Evolutionary conservation across 2,888 invertebrate genomes (phyloP).

Genomic region (Keiferia lycopersicella): DNA sequence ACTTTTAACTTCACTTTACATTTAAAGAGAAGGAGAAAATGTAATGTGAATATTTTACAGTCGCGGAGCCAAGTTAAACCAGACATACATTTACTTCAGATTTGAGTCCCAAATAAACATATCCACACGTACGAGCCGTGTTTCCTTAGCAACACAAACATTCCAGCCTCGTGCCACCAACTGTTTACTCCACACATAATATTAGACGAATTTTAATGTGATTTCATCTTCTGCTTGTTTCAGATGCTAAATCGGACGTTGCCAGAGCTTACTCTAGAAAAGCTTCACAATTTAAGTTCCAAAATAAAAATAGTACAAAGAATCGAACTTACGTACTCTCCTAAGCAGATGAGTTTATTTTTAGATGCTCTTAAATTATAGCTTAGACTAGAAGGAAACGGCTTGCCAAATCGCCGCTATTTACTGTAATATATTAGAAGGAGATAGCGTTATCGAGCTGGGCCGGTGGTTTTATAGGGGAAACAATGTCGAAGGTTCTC

Average conservation of each 20-base stretch:
- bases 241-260: conserved; percentile 80
- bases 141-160: conserved; percentile 24
- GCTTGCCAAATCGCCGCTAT: conserved; percentile 53
- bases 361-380: conserved; percentile 41
- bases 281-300: conserved; percentile 40
- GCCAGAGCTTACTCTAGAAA: conserved; percentile 53
- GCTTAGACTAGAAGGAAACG: conserved; percentile 37
- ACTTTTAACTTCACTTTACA: conserved; percentile 8
- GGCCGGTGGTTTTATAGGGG: conserved; percentile 58
- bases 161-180: background rate
- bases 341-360: conserved; percentile 43
- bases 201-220: conserved; percentile 15
- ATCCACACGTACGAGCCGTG: conserved; percentile 5
- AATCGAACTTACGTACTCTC: conserved; percentile 64
- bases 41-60: conserved; percentile 16
- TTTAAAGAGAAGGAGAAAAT: conserved; percentile 15
- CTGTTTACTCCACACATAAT: conserved; percentile 9
- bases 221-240: conserved; percentile 50
- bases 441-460: conserved; percentile 64
- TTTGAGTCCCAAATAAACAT: conserved; percentile 21
- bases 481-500: conserved; percentile 74
- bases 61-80: conserved; percentile 1
- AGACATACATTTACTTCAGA: conserved; percentile 11
- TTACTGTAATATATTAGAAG: conserved; percentile 62
- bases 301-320: conserved; percentile 62